Base-by-base conservation (phyloP, 2,797 vertebrate species). In the Knipowitschia caucasica region DNA sequence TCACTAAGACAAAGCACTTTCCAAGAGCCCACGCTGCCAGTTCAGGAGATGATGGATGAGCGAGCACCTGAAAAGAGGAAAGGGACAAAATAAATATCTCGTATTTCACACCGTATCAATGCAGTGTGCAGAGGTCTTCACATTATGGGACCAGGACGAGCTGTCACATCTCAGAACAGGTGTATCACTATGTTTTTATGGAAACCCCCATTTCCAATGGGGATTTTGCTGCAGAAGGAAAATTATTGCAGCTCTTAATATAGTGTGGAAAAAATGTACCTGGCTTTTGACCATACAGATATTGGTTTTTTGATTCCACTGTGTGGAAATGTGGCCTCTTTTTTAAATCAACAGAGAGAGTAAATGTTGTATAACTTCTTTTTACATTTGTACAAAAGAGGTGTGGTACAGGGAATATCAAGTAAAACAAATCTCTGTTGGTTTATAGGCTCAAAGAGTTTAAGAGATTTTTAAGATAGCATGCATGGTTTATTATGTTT, bases 11-110 rank as follows among this genome's bases (percentile, higher is more conserved):
- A 67, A 7, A 56, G 49, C 52, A 58, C 77, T 50, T 69, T 50
- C 35, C 67, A 69, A 38, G 84, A 80, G 3, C 70, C 83, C 62
- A 86, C 85, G 3, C 59, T 86, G 56, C 90, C 86, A 4, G 81
- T 90, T 8, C 89, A 89, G 67, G 87, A 91, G 73, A 61, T 64
- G 58, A 78, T 78, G 42, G 76, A 69, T 9, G 73, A 75, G 51
- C 59, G 46, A 60, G 67, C 64, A 0, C 33, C 31, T 24, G 65
- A 62, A 38, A 85, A 89, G 55, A 85, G 61, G 85, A 67, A 62
- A 36, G 31, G 2, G 30, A 64, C 14, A 7, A 50, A 10, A 53
- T 50, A 23, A 25, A 59, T 42, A 38, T 53, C 47, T 67, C 51
- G 27, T 3, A 14, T 33, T n/a, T 26, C 46, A 49, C 33, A 34